Conservation (phyloP, 2,888 invertebrate genomes). For the Prenolepis imparis region DNA sequence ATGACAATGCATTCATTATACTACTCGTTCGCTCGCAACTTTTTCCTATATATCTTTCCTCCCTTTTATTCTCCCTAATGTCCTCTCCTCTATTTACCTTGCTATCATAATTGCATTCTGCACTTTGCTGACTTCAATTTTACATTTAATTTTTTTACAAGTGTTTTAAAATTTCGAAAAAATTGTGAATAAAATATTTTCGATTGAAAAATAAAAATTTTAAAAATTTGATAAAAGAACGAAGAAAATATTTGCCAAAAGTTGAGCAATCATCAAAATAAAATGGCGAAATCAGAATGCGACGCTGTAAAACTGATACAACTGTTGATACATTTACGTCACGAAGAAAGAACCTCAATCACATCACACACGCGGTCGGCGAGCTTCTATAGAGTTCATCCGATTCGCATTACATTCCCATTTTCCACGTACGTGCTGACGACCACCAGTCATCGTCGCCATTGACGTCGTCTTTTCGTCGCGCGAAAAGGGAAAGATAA, state of each 20-base stretch:
- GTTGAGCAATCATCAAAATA: slow-evolving; percentile 15
- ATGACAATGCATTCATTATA: slow-evolving; percentile 33
- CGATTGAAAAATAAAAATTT: not conserved
- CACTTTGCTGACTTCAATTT: not conserved
- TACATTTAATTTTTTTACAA: not conserved
- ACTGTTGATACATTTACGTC: slow-evolving; percentile 21
- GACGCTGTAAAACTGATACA: slow-evolving; percentile 10
- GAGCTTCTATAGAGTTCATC: slow-evolving; percentile 46
- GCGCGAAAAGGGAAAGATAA: not conserved
- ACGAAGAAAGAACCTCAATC: slow-evolving; percentile 31
- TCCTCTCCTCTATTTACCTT: not conserved
- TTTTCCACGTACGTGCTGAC: slow-evolving; percentile 60
- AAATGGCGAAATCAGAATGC: slow-evolving; percentile 1
- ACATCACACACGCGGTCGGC: slow-evolving; percentile 23
- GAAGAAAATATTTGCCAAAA: not conserved
- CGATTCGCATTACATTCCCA: slow-evolving; percentile 71
- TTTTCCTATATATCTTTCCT: not conserved
- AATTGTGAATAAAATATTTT: not conserved
- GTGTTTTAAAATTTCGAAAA: not conserved
- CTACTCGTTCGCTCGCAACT: not conserved
- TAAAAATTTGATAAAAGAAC: not conserved
- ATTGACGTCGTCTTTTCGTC: slow-evolving; percentile 19
- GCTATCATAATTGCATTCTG: not conserved
- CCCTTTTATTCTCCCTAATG: not conserved
- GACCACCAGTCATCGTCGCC: slow-evolving; percentile 39